These are phyloP conservation scores for Diplodus sargus DNA, from an alignment of 2,797 vertebrate genomes.

Conservation along the genomic window DNA sequence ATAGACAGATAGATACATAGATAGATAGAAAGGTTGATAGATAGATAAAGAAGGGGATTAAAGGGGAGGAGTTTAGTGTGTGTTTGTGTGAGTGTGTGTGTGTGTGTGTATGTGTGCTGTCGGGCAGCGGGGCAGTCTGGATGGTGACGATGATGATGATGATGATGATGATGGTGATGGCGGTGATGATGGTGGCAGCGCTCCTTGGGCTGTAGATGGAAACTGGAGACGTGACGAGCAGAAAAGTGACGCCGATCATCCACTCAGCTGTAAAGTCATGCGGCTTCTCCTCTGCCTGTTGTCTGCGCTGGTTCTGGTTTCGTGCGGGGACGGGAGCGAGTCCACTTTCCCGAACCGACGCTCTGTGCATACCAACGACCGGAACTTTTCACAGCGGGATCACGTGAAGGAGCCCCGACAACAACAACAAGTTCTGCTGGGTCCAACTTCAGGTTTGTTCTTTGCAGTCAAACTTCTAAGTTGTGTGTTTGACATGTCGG, in stretches of 20 bases:
- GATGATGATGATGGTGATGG: too few species aligned
- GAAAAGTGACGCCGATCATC: neutral
- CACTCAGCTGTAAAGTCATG: constrained; percentile 29
- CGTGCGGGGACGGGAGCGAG: neutral
- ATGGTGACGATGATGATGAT: neutral
- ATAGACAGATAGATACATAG: constrained; percentile 17
- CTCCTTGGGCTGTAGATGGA: neutral
- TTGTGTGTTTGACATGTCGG: neutral
- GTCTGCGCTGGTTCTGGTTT: constrained; percentile 41
- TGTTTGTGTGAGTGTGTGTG: too few species aligned
- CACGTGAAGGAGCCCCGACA: constrained; percentile 21
- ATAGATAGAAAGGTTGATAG: constrained; percentile 12
- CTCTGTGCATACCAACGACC: constrained; percentile 60
- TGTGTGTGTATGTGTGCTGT: too few species aligned
- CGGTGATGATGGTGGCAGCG: neutral
- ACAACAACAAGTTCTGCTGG: constrained; percentile 8
- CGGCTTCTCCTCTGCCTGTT: constrained; percentile 12
- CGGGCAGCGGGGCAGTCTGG: neutral
- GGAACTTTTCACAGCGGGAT: constrained; percentile 52
- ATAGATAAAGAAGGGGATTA: neutral
- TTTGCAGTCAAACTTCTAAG: neutral
- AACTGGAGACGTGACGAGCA: neutral
- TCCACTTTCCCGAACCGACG: constrained; percentile 22
- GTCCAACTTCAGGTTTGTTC: constrained; percentile 58
- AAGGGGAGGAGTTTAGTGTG: constrained; percentile 49